Evolutionary conservation across 1,140 invertebrate genomes (phyloP), one percentile per base, ranked within the genome.

Genomic region (Pachypeltis micranthus): DNA sequence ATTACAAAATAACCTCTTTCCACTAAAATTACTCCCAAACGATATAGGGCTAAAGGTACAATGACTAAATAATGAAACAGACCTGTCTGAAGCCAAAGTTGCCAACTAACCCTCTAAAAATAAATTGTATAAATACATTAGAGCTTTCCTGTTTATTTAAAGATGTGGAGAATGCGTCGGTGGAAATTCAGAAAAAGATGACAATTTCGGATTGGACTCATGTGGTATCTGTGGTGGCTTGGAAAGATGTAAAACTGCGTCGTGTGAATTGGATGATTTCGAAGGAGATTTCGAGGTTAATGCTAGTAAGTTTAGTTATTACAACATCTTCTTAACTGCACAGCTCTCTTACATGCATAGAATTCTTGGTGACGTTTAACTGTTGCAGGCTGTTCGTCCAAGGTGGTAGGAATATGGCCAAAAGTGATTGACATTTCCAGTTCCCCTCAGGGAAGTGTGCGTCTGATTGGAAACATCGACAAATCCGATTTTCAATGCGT

Each of bases 121-220:
- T n/a, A n/a, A n/a, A n/a, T n/a, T n/a, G n/a, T n/a, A n/a, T n/a
- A n/a, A n/a, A n/a, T n/a, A n/a, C n/a, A n/a, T n/a, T n/a, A n/a
- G n/a, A n/a, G n/a, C n/a, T 47, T 47, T 39, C 7, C 34, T 39
- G 7, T 10, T 39, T 54, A n/a, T 54, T 7, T 54, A 10, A 3
- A 59, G 57, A n/a, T 59, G 57, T 59, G 57, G 57, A 1, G 57
- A 59, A 34, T 59, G 57, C 24, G 57, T 59, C 4, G 57, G 57
- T 31, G 57, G 57, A 19, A 59, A 1, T 28, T 29, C 57, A 12
- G 57, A 59, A 31, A 59, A 59, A 31, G 57, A 59, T 4, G 57
- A 59, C 27, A 25, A 29, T 34, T 59, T 31, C 31, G 57, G 57
- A 7, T n/a, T 59, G 27, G 57, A 59, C 28, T 27, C 26, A 10